Base-by-base conservation (phyloP, 2,113 vertebrate genomes). In the Tupaia chinensis region DNA sequence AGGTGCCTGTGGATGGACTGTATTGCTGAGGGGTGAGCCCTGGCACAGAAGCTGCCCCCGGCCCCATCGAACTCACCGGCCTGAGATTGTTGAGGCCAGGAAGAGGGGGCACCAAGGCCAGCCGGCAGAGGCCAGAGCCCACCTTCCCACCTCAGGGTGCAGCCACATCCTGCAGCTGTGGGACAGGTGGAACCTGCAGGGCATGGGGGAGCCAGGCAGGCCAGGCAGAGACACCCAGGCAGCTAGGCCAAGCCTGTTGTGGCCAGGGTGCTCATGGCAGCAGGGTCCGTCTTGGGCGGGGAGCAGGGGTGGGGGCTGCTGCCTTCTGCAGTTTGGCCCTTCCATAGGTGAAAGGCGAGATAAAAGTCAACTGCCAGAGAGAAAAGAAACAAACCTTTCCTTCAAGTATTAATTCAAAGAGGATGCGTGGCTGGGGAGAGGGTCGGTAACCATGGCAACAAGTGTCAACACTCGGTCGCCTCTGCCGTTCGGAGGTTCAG, bases 391-490 rank as follows among this genome's bases (percentile, higher is more conserved):
- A 83, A 96, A 84, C 91, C 90, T 93, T 89, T 27, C 81, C 89
- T 63, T 92, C 98, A 97, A 96, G 97, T 98, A 97, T 96, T 97
- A 94, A 96, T 97, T 98, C 97, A 98, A 98, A 96, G 98, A 98
- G 98, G 98, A 98, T 98, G 98, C 98, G 95, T 98, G 60, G 98
- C 97, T 97, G 95, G 96, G 91, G 97, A 97, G 90, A 96, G 98
- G 94, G 94, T 76, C 80, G 94, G 99, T 99, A 98, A 98, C 99
- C 99, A 98, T 97, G 98, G 98, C 98, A 99, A 98, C 98, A 78
- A 97, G 97, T 95, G 98, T 99, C 99, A 99, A 99, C 98, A 98
- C 91, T 89, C 80, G 87, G 15, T 1, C 60, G 96, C 98, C 98
- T 76, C 69, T 96, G 95, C 98, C 98, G 98, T 97, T 98, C 98